Evolutionary conservation across 2,888 invertebrate genomes (phyloP), one percentile per base, ranked within the genome.

Genomic region (Drosophila buzzatii): DNA sequence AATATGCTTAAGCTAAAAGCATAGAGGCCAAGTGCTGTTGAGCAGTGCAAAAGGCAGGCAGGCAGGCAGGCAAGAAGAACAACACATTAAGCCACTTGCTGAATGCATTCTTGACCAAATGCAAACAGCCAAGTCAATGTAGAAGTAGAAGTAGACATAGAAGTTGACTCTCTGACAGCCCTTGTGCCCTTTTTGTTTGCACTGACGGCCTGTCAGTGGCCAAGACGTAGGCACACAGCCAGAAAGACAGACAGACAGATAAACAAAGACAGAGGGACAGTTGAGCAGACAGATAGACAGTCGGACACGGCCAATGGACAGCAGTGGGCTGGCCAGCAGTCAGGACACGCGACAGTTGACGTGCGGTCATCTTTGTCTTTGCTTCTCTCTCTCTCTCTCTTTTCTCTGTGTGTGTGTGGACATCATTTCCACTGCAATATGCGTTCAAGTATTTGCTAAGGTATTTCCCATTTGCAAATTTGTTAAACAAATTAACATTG

Each of bases 341-440:
- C 51, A 51, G 51, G 81, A 83, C 89, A 88, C 86, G 86, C 83
- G 86, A 83, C 82, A 88, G 86, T 88, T 83, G 82, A 88, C 63
- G 77, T 44, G 35, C 18, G 49, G 45, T 51, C 49, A 51, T 51
- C 33, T 51, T 33, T 52, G 44, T 18, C 47, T 55, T 18, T 20
- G 52, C 27, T 4, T 23, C 14, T 35, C 2, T 37, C 16, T 16
- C 16, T 16, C 7, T 39, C 16, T 37, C 37, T 37, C 5, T 14
- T 37, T 14, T 37, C 14, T 37, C 27, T 33, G n/a, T 31, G 33
- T 35, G 18, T 52, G 5, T 39, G 53, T 69, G 61, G 52, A 45
- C 60, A 83, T 76, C 76, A 82, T 77, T 77, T 70, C 65, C 52
- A 70, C 58, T 57, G 62, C 65, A 80, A 55, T 69, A 52, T 53